These are phyloP conservation scores for Emys orbicularis DNA, from an alignment of 2,797 vertebrate species.

Conservation along the genomic window DNA sequence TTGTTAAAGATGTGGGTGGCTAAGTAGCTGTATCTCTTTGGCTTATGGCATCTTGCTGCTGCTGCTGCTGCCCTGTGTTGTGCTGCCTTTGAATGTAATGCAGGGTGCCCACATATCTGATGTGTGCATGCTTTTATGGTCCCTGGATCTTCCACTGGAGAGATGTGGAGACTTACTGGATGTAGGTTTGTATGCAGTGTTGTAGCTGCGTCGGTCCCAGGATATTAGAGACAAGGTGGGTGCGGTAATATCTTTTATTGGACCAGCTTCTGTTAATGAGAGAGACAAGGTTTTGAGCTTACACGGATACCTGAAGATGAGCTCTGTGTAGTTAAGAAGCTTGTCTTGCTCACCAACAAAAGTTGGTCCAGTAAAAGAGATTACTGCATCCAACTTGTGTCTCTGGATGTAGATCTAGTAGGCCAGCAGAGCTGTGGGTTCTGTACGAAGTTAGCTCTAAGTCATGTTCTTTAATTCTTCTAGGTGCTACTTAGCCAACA, in stretches of 20 bases:
- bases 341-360: background rate
- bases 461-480: background rate
- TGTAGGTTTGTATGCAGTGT: background rate
- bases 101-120: background rate
- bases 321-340: background rate
- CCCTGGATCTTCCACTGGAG: background rate
- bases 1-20: background rate
- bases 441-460: background rate
- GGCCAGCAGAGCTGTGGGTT: background rate
- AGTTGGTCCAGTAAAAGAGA: background rate
- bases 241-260: background rate
- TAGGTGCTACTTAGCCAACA: background rate
- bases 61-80: background rate
- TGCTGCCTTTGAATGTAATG: background rate
- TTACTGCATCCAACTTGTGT: background rate
- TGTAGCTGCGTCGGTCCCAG: background rate
- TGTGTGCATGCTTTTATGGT: background rate
- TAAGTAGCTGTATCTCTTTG: background rate
- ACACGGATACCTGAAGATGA: background rate
- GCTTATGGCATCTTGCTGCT: background rate
- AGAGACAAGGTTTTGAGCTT: background rate
- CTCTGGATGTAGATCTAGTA: background rate
- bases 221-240: background rate
- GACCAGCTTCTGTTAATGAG: background rate
- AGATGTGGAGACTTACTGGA: background rate